Evolutionary conservation across 2,888 invertebrate species (phyloP).

Genomic region (Rotaria sp.): DNA sequence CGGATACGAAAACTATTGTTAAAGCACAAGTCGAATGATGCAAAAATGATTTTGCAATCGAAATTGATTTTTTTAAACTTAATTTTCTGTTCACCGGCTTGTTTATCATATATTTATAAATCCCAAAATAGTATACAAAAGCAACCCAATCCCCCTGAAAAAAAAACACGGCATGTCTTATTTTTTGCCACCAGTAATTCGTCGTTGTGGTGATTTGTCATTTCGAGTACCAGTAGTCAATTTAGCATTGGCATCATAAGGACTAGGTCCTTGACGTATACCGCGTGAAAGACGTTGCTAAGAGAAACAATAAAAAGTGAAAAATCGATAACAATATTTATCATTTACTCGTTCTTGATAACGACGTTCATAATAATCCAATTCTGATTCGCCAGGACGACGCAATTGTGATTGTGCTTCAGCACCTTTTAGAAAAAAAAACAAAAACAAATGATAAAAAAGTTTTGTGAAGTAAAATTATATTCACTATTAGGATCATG

Average conservation of each 20-base stretch:
- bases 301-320: too few species aligned
- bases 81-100: too few species aligned
- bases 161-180: too few species aligned
- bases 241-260: constrained; percentile 37
- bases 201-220: background rate
- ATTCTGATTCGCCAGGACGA: constrained; percentile 51
- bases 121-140: too few species aligned
- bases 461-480: background rate
- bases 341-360: constrained; percentile 38
- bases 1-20: too few species aligned
- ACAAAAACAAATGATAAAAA: background rate
- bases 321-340: background rate
- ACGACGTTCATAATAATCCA: constrained; percentile 53
- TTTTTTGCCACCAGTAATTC: too few species aligned
- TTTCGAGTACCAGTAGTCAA: constrained; percentile 30
- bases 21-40: too few species aligned
- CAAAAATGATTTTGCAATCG: too few species aligned
- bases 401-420: constrained; percentile 50
- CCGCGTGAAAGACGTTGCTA: background rate
- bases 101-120: too few species aligned
- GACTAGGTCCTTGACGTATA: background rate
- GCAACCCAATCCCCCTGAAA: too few species aligned
- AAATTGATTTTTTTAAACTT: too few species aligned
- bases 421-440: constrained; percentile 44
- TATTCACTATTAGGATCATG: constrained; percentile 31